phyloP scores from a whole-genome alignment of 1,140 invertebrate genomes.

The Pogonognathellus flavescens region DNA sequence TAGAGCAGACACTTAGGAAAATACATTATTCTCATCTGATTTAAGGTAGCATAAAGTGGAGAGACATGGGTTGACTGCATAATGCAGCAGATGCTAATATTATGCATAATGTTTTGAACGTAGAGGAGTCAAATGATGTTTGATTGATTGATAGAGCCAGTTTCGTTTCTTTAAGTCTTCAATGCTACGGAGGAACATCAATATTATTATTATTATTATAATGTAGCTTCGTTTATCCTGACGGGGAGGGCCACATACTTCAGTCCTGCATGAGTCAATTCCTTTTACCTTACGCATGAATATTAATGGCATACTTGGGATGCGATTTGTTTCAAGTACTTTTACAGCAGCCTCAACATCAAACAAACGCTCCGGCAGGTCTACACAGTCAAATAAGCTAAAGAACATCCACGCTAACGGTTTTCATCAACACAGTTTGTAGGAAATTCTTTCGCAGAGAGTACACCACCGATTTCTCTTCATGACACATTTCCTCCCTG shows the following conservation, averaged over 20 bases:
- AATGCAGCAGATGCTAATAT: constrained; percentile 42
- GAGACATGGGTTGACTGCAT: constrained; percentile 35
- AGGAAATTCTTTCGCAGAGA: no score
- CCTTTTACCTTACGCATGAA: constrained; percentile 30
- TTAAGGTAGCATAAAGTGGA: constrained; percentile 42
- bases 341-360: background rate
- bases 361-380: no score
- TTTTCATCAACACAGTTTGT: no score
- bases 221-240: no score
- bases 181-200: background rate
- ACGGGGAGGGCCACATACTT: background rate
- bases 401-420: no score
- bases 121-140: constrained; percentile 44
- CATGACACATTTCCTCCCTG: no score
- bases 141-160: constrained; percentile 44
- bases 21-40: constrained; percentile 48
- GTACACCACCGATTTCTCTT: no score
- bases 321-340: constrained; percentile 28
- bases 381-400: no score
- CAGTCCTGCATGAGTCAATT: constrained; percentile 22
- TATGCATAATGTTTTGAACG: constrained; percentile 51
- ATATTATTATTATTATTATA: background rate
- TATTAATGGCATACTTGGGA: constrained; percentile 22
- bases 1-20: constrained; percentile 16
- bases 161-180: background rate